A percentile compares a stretch with the other conserved stretches of the same genome.
phyloP scores from a whole-genome alignment of 2,888 invertebrate genomes.

The Caenorhabditis sp. region DNA sequence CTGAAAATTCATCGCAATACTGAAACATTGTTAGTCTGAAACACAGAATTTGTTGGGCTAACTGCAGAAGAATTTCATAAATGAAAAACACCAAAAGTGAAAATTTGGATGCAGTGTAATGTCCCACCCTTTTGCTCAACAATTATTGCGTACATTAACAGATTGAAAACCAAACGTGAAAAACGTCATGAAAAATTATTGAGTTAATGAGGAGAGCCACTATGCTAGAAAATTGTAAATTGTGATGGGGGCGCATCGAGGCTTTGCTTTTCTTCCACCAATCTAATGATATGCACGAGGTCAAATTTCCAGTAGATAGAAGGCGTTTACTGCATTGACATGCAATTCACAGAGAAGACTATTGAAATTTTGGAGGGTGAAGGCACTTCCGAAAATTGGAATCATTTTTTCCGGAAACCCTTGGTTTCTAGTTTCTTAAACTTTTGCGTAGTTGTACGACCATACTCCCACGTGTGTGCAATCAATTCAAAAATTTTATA shows the following conservation, averaged over 20 bases:
- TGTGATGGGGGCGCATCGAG: slow-evolving; percentile 20
- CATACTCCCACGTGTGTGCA: not conserved
- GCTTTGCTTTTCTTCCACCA: slow-evolving; percentile 17
- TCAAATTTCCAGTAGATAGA: slow-evolving; percentile 46
- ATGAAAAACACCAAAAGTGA: not conserved
- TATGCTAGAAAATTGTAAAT: slow-evolving; percentile 28
- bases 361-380: not conserved
- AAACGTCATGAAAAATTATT: slow-evolving; percentile 48
- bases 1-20: slow-evolving; percentile 9
- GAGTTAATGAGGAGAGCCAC: slow-evolving; percentile 42
- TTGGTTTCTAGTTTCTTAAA: not conserved
- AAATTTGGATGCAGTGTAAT: not conserved
- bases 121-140: slow-evolving; percentile 18
- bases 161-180: slow-evolving; percentile 35
- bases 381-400: not conserved
- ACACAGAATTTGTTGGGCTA: not conserved
- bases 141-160: slow-evolving; percentile 38
- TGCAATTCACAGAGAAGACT: slow-evolving; percentile 20
- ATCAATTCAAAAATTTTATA: too few relatives aligned
- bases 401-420: not conserved
- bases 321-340: slow-evolving; percentile 10
- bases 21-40: slow-evolving; percentile 13
- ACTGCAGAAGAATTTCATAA: not conserved
- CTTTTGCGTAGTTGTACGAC: not conserved
- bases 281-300: slow-evolving; percentile 63